These are phyloP conservation scores for Spinus olivaceus DNA, from an alignment of 2,797 vertebrate genomes.

Conservation along the genomic window DNA sequence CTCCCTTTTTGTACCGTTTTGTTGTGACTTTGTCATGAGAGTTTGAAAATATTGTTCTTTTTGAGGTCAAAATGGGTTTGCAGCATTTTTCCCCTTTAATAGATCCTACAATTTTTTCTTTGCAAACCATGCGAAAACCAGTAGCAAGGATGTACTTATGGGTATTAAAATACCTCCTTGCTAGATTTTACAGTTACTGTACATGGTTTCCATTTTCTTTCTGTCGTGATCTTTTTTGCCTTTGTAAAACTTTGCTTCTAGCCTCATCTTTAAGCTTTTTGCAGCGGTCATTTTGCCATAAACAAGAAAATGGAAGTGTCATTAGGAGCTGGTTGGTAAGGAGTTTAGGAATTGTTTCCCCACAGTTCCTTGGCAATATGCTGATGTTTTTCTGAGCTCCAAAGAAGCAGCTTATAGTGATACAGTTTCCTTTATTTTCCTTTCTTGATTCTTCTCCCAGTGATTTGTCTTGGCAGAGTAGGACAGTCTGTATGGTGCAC, in stretches of 20 bases:
- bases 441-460: not conserved
- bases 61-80: not conserved
- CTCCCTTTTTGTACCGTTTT: not conserved
- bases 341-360: not conserved
- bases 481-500: not conserved
- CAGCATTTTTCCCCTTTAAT: not conserved
- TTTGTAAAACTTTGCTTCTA: not conserved
- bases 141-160: not conserved
- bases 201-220: not conserved
- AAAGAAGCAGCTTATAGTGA: not conserved
- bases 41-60: not conserved
- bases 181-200: not conserved
- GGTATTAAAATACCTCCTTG: not conserved
- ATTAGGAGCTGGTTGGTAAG: not conserved
- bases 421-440: not conserved
- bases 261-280: not conserved
- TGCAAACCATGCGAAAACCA: not conserved
- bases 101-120: not conserved
- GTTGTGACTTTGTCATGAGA: not conserved
- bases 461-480: not conserved
- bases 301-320: not conserved
- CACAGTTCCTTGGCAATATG: not conserved
- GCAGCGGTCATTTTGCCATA: not conserved
- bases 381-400: not conserved
- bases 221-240: not conserved